Evolutionary conservation across 2,888 invertebrate genomes (phyloP).

Genomic region (Balanococcus diminutus): DNA sequence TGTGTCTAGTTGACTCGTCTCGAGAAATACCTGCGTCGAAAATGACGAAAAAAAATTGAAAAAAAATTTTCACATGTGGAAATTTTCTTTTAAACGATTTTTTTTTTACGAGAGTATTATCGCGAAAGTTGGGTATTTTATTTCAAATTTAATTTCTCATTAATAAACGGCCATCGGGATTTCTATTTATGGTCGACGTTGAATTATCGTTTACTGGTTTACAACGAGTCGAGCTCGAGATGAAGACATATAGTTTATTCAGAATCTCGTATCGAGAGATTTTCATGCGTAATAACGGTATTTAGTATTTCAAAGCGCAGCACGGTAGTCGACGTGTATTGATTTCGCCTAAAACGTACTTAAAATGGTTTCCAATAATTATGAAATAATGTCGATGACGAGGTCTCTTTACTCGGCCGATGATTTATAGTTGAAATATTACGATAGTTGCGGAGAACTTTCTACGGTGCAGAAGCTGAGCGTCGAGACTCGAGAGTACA

Average conservation of each 20-base stretch:
- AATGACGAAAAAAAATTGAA: not conserved
- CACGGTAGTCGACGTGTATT: not conserved
- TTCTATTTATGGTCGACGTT: slow-evolving; percentile 20
- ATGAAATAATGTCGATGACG: not conserved
- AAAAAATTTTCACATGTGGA: not conserved
- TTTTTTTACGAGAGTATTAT: not conserved
- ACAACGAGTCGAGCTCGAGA: not conserved
- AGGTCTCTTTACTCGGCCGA: not conserved
- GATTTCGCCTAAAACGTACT: slow-evolving; percentile 11
- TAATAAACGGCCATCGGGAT: not conserved
- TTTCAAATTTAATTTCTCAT: not conserved
- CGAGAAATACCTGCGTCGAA: too few species aligned
- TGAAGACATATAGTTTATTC: not conserved
- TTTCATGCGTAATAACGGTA: slow-evolving; percentile 11
- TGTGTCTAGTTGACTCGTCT: too few species aligned
- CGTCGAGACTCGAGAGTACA: not conserved
- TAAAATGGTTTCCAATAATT: slow-evolving; percentile 5
- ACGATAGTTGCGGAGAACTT: not conserved
- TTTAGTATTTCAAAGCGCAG: not conserved
- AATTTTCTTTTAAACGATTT: not conserved
- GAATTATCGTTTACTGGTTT: slow-evolving; percentile 2
- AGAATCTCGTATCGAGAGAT: not conserved
- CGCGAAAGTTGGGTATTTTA: not conserved
- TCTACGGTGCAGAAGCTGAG: not conserved
- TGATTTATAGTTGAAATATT: slow-evolving; percentile 1